Evolutionary conservation across 53 echinoderm and acorn worm genomes (phyloP), one percentile per base, ranked within the genome.

Genomic region (Astropecten irregularis): DNA sequence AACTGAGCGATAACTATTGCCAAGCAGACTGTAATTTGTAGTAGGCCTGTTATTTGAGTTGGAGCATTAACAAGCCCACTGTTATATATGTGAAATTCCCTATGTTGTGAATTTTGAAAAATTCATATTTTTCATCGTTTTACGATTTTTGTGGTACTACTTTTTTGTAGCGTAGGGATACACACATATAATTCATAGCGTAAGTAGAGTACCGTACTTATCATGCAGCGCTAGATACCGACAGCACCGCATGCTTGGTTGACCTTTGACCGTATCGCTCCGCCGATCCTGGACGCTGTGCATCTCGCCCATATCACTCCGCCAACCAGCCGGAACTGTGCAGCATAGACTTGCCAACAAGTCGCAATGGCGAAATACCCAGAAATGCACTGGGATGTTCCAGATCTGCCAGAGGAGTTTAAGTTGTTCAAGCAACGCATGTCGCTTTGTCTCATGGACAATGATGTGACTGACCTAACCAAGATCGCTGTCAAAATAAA

Each of bases 401-500:
- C 0, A 1, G 39, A 77, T 15, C 28, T 32, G 5, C 3, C 48
- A 8, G n/a, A n/a, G n/a, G n/a, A n/a, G n/a, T n/a, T n/a, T n/a
- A n/a, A n/a, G n/a, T n/a, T n/a, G 0, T 84, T 84, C 56, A 84
- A 40, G 26, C 88, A 89, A 19, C 68, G 79, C n/a, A 73, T 84
- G 68, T 66, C 71, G 57, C 46, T 89, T 23, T 85, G 68, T 33
- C 25, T 92, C 11, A 21, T 89, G 9, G 89, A 89, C 70, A 81
- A 86, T 59, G 73, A 68, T 11, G 68, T 89, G 5, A 51, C 73
- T 51, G 89, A 86, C 39, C 26, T 26, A 7, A 39, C 2, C 3
- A 89, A 92, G 62, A 56, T 58, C 31, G 89, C 92, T 15, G 73
- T 59, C 26, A 89, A 89, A 56, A 86, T 86, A 8, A 74, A 89